Evolutionary conservation across 2,888 invertebrate species (phyloP), one percentile per base, ranked within the genome.

Genomic region (Leptinotarsa rubiginosa): DNA sequence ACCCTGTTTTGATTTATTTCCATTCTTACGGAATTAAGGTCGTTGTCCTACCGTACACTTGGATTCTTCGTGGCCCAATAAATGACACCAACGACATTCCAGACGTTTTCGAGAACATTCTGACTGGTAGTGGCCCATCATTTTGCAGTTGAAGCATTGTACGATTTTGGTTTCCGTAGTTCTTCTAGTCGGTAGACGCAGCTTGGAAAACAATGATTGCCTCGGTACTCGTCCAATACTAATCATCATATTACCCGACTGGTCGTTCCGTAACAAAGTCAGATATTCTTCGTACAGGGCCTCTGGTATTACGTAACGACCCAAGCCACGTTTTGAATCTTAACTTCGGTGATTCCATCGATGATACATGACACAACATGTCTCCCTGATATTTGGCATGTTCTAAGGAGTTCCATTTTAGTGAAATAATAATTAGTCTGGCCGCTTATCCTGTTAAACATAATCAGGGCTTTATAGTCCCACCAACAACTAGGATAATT

Each of bases 401-500:
- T n/a, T n/a, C n/a, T n/a, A n/a, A n/a, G n/a, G n/a, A n/a, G n/a
- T n/a, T 78, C 79, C 77, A 75, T 71, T 67, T 71, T 71, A n/a
- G 18, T 20, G 47, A 75, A 68, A 47, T 75, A 75, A 59, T 72
- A 67, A 31, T 67, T 69, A 7, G 75, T 75, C 70, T 69, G 47
- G 65, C 65, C 64, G 76, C 73, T 75, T 31, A 76, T 77, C 25
- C 81, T 52, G 22, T 71, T 64, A 12, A 80, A 49, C 76, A 80
- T 54, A 3, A 59, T 50, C n/a, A 22, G 65, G 22, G 22, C 22
- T 22, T 22, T 13, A 12, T 76, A 80, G 47, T 80, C 79, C 10
- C 4, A n/a, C 80, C 81, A 81, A 13, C 80, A 75, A 68, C 71
- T 67, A 18, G 75, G 56, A 41, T 70, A 77, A 10, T 52, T 47